Evolutionary conservation across 2,888 invertebrate species (phyloP).

Genomic region (Hartigia nigra): DNA sequence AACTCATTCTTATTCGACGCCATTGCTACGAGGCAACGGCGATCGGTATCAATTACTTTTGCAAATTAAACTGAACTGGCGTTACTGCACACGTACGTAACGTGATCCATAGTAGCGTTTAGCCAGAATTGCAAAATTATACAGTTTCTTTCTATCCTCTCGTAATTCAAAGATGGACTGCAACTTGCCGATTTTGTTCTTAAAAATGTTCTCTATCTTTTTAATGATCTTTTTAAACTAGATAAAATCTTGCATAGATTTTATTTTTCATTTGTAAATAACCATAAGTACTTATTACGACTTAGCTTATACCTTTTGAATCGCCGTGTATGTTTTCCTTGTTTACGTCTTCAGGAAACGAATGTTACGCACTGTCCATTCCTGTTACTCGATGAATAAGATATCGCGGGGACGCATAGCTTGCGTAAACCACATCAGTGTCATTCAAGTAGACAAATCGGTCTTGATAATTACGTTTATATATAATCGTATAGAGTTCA

Average conservation of each 20-base stretch:
- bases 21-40: background rate
- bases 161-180: background rate
- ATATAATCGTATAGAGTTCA: background rate
- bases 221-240: background rate
- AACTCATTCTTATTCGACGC: slow-evolving; percentile 6
- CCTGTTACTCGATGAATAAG: background rate
- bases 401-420: background rate
- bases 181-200: background rate
- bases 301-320: background rate
- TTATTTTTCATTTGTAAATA: background rate
- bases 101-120: background rate
- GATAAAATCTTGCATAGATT: background rate
- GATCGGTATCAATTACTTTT: background rate
- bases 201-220: background rate
- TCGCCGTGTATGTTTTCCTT: background rate
- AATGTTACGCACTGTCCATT: background rate
- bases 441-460: background rate
- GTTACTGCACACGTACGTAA: background rate
- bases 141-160: background rate
- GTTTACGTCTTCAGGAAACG: background rate
- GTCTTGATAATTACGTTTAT: background rate
- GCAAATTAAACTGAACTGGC: background rate
- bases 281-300: background rate
- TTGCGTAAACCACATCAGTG: background rate
- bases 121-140: background rate